A percentile compares a stretch with the other conserved stretches of the same genome.
Conservation (phyloP, 2,888 invertebrate genomes). For the Leucophenga montana region DNA sequence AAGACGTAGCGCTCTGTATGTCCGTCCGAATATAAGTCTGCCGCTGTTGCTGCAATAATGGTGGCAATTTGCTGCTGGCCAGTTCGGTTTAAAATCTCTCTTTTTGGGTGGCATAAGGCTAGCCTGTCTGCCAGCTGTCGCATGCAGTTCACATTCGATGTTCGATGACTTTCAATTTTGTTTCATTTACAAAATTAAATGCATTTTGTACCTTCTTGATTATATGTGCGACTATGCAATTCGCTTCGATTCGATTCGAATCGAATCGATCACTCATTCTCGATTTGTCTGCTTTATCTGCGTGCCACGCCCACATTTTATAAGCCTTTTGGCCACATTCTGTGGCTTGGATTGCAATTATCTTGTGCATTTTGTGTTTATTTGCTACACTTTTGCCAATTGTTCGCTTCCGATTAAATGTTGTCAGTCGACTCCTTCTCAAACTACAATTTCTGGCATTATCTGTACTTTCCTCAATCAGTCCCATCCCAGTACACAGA, state of each 20-base stretch:
- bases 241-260: too few relatives aligned
- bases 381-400: constrained; percentile 64
- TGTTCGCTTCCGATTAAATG: constrained; percentile 43
- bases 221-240: not conserved
- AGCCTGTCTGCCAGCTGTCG: too few relatives aligned
- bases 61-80: constrained; percentile 44
- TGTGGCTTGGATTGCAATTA: constrained; percentile 69
- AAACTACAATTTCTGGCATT: not conserved
- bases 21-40: constrained; percentile 7
- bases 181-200: constrained; percentile 30
- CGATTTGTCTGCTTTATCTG: constrained; percentile 9
- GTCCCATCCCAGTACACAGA: too few relatives aligned
- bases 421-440: not conserved
- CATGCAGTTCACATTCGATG: not conserved
- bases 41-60: constrained; percentile 46
- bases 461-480: too few relatives aligned
- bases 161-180: constrained; percentile 32
- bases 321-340: constrained; percentile 65
- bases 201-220: constrained; percentile 27
- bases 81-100: not conserved
- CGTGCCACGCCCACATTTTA: constrained; percentile 54
- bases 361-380: constrained; percentile 66
- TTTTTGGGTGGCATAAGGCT: too few relatives aligned
- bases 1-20: not conserved
- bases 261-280: not conserved